Base-by-base conservation (phyloP, 92 coral and sea anemone species). In the Epizoanthus ramosus region DNA sequence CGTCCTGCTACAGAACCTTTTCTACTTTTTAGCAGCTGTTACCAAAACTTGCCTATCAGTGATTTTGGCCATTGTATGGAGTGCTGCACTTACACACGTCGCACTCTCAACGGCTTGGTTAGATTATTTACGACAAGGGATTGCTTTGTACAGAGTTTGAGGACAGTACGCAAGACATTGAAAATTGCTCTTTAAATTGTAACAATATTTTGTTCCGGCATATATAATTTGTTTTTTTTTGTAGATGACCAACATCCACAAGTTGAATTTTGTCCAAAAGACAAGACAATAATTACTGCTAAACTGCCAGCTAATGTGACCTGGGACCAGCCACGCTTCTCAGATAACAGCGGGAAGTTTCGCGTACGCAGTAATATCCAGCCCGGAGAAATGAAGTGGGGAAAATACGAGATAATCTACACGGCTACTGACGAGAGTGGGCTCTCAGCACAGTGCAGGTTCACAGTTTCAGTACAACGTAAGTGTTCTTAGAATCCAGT, bases 401-500 rank as follows among this genome's bases (percentile, higher is more conserved):
- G 59, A 2, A 71, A 71, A 43, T 71, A 71, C 31, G 4, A 19
- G 31, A 45, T 71, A 23, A 71, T 4, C 1, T 71, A 71, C 75
- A 71, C 19, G 6, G 75, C 75, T 15, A 15, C 12, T 5, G 75
- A 71, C 18, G 16, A 15, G 12, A 39, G 57, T 14, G 17, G 28
- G 8, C 43, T 41, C 57, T n/a, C 22, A 6, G 35, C 31, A 41
- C 43, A 71, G 8, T 71, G 75, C 33, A 71, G 5, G 23, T 71
- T 71, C 43, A 71, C 75, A 71, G 75, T 71, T 2, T 39, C 75
- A 18, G 75, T 41, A 6, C 75, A 71, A 43, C 75, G 75, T 71
- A 71, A 5, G 75, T 71, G 47, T 33, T 68, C 3, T 1, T 5
- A 64, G 31, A 28, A 28, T 28, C n/a, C n/a, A n/a, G n/a, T n/a